Evolutionary conservation across 2,888 invertebrate species (phyloP).

Genomic region (Pyrgus malvae): DNA sequence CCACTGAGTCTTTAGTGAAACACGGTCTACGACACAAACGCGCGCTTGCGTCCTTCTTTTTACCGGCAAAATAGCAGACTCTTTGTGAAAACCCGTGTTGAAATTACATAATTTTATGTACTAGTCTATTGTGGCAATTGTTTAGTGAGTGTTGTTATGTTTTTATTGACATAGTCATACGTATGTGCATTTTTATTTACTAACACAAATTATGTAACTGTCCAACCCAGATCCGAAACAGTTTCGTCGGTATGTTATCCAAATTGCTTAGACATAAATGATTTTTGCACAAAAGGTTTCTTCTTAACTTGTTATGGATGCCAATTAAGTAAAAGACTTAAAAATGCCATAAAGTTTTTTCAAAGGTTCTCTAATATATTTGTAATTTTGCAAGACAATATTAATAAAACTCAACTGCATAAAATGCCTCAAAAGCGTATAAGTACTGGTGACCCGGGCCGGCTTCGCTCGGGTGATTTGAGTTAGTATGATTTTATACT

Average conservation of each 20-base stretch:
- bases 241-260: background rate
- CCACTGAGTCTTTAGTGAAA: slow-evolving; percentile 8
- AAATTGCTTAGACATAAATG: background rate
- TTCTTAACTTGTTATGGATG: too few relatives aligned
- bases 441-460: too few relatives aligned
- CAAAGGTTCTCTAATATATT: too few relatives aligned
- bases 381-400: too few relatives aligned
- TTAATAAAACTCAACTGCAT: too few relatives aligned
- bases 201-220: slow-evolving; percentile 19
- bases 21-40: slow-evolving; percentile 15
- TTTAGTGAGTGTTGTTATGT: slow-evolving; percentile 12
- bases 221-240: slow-evolving; percentile 14
- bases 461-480: too few relatives aligned
- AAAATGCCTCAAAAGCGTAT: too few relatives aligned
- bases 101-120: background rate
- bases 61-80: slow-evolving; percentile 5
- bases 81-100: background rate
- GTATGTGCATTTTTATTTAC: background rate
- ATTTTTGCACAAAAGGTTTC: background rate
- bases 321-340: too few relatives aligned
- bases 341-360: too few relatives aligned
- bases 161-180: background rate
- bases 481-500: too few relatives aligned
- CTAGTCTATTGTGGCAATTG: background rate
- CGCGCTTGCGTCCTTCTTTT: slow-evolving; percentile 8